Base-by-base conservation (phyloP, 2,113 vertebrate genomes). In the Labeo rohita region DNA sequence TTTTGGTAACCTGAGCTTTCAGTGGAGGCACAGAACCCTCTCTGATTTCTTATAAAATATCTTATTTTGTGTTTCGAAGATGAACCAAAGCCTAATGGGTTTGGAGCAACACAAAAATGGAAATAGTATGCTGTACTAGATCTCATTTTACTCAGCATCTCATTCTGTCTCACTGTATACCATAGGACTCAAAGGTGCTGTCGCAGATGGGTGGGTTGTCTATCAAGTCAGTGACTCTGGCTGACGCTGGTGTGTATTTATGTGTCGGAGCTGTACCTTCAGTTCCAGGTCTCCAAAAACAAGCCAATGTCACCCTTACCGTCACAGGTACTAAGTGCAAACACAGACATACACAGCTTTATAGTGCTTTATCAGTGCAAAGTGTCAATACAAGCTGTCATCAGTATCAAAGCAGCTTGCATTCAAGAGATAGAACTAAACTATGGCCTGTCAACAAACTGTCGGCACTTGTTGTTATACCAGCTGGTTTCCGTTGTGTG, bases 231-330 rank as follows among this genome's bases (percentile, higher is more conserved):
- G 73, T 94, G 47, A 89, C 92, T 49, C 95, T 96, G 21, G 87
- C 91, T 1, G 87, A 95, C 0, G 91, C 93, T 0, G 97, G 97
- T 39, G 91, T 91, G 4, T 98, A 97, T 78, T 21, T 88, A 2
- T 98, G 97, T 61, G 92, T 95, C 68, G 96, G 95, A 28, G 92
- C 90, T 0, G 91, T 95, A 54, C 92, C 94, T 34, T 89, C 88
- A 0, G 93, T 97, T 21, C 94, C 95, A 0, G 94, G 96, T 36
- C 93, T 97, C 10, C 91, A 80, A 0, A 90, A 89, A 28, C 80
- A 91, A 7, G 87, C 87, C 52, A 91, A 84, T 4, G 85, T 97
- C 83, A 92, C 84, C 85, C 90, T 98, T 84, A 88, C 90, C 3
- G 95, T 98, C 36, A 90, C 92, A 95, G 97, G 97, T 98, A 84